Evolutionary conservation across 2,113 vertebrate genomes (phyloP).

Genomic region (Bostrychus sinensis): DNA sequence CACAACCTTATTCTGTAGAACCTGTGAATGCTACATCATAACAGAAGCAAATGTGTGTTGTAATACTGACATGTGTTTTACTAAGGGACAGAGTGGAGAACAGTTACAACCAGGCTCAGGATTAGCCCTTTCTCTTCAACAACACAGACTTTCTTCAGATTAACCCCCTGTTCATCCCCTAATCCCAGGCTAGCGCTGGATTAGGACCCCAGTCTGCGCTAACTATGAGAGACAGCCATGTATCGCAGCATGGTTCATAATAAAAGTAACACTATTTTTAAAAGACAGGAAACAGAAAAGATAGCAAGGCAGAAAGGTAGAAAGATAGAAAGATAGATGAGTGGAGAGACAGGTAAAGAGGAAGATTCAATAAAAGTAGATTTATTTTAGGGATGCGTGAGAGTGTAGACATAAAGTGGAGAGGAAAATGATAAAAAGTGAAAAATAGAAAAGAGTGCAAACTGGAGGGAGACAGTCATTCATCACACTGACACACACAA

Average conservation of each 20-base stretch:
- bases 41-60: not conserved
- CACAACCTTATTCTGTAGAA: no score
- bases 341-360: not conserved
- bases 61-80: slow-evolving; percentile 5
- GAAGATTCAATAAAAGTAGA: slow-evolving; percentile 2
- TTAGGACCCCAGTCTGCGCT: slow-evolving; percentile 36
- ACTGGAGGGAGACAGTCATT: slow-evolving; percentile 33
- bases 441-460: slow-evolving; percentile 11
- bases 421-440: slow-evolving; percentile 13
- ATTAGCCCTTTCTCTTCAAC: slow-evolving; percentile 53
- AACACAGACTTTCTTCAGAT: slow-evolving; percentile 63
- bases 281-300: not conserved
- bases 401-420: slow-evolving; percentile 8
- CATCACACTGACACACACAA: slow-evolving; percentile 25
- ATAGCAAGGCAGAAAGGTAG: not conserved
- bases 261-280: not conserved
- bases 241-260: not conserved
- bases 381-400: slow-evolving; percentile 3
- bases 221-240: not conserved
- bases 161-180: slow-evolving; percentile 54
- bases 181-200: slow-evolving; percentile 44
- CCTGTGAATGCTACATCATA: no score
- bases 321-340: not conserved
- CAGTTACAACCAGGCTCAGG: slow-evolving; percentile 26
- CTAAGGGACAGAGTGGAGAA: slow-evolving; percentile 20